phyloP scores from a whole-genome alignment of 2,113 vertebrate species.

The Carassius carassius region DNA sequence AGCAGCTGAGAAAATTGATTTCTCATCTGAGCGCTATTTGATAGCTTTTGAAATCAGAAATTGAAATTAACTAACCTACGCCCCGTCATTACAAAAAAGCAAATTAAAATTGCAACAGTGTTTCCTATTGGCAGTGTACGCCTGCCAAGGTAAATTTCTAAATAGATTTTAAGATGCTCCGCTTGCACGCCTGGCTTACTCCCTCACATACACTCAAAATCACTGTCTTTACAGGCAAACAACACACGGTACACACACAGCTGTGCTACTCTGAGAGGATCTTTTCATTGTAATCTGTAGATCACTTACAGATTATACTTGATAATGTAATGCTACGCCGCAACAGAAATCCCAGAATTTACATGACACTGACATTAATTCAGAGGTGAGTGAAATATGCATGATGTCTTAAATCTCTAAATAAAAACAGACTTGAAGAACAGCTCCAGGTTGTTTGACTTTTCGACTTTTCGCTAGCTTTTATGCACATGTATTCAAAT shows the following conservation, averaged over 20 bases:
- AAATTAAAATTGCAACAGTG: slow-evolving; percentile 95
- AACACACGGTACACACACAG: slow-evolving; percentile 53
- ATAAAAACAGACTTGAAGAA: slow-evolving; percentile 22
- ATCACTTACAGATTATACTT: slow-evolving; percentile 10
- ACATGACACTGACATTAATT: slow-evolving; percentile 45
- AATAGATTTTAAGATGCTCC: slow-evolving; percentile 85
- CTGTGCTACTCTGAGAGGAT: slow-evolving; percentile 65
- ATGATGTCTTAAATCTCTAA: slow-evolving; percentile 45
- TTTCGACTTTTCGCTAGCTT: not conserved
- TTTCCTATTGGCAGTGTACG: slow-evolving; percentile 84
- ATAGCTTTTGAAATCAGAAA: slow-evolving; percentile 99
- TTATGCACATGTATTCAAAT: not conserved
- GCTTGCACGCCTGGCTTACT: slow-evolving; percentile 54
- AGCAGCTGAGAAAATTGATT: slow-evolving; percentile 99
- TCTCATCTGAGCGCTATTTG: slow-evolving; percentile 99
- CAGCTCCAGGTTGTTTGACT: too few relatives aligned
- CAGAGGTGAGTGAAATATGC: slow-evolving; percentile 31
- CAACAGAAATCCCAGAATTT: slow-evolving; percentile 30
- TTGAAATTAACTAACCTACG: slow-evolving; percentile 99
- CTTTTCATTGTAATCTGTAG: slow-evolving; percentile 31
- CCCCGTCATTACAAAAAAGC: slow-evolving; percentile 97
- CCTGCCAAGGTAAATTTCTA: slow-evolving; percentile 90
- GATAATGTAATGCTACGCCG: slow-evolving; percentile 25
- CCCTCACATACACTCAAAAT: slow-evolving; percentile 20
- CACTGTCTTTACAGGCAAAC: slow-evolving; percentile 65